Percentiles rank a stretch among this genome's conserved stretches.
Evolutionary conservation across 2,797 vertebrate genomes (phyloP).

Genomic region (Anabacerthia variegaticeps): DNA sequence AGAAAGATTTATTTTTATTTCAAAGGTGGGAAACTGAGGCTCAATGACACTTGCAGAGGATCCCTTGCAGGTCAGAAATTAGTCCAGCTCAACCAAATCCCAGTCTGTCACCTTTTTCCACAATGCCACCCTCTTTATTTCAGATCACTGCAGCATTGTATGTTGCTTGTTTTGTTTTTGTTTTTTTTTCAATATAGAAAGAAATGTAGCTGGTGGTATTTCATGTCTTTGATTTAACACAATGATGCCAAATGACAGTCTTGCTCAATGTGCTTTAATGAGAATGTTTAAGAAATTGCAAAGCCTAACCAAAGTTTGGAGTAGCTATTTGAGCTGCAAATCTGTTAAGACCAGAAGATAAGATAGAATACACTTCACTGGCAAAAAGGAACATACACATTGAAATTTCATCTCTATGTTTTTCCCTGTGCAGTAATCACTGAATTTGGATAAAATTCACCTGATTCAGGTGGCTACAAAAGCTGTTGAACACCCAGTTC

Average conservation of each 20-base stretch:
- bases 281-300: not conserved
- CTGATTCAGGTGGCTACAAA: not conserved
- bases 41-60: accelerated
- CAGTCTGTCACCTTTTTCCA: not conserved
- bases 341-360: not conserved
- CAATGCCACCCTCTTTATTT: not conserved
- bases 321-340: not conserved
- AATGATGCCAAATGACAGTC: not conserved
- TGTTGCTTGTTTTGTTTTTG: not conserved
- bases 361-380: not conserved
- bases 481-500: not conserved
- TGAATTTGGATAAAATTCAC: not conserved
- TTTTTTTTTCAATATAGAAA: not conserved
- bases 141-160: not conserved
- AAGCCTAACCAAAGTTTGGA: not conserved
- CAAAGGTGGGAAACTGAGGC: not conserved
- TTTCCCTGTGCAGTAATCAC: not conserved
- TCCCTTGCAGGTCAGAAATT: not conserved
- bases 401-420: not conserved
- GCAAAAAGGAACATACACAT: not conserved
- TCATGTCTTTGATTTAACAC: not conserved
- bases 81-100: not conserved
- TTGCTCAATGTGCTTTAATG: not conserved
- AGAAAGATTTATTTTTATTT: not conserved
- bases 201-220: not conserved